Conservation (phyloP, 2,888 invertebrate species). For the Norana najaformis region DNA sequence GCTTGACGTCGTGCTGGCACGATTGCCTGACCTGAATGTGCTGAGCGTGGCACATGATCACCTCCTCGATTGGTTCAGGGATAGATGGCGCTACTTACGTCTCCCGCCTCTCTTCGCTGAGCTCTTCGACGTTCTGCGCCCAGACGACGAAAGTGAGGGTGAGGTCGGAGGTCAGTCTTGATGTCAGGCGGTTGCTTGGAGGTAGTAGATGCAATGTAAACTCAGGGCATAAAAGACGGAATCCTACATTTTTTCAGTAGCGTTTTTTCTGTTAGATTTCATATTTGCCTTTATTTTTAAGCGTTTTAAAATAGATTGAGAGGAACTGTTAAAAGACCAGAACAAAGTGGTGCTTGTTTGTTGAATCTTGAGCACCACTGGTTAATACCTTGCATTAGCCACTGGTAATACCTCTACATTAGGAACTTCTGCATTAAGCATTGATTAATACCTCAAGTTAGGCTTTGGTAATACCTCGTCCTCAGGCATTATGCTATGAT, state of each 20-base stretch:
- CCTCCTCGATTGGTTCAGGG: conserved; percentile 80
- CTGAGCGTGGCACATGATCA: conserved; percentile 82
- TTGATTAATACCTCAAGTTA: neutral
- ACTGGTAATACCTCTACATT: neutral
- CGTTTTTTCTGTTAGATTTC: neutral
- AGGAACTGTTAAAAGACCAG: neutral
- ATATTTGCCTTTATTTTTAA: neutral
- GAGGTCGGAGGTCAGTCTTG: neutral
- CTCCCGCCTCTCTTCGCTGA: conserved; percentile 92
- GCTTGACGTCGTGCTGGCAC: conserved; percentile 67
- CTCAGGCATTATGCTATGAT: neutral
- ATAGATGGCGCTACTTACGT: conserved; percentile 73
- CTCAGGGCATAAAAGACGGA: neutral
- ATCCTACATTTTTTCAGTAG: neutral
- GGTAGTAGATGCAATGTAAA: neutral
- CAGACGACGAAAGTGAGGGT: conserved; percentile 34
- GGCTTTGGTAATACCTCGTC: neutral
- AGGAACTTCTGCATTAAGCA: neutral
- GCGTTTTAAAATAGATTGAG: no score
- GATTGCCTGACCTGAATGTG: conserved; percentile 75
- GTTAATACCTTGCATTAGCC: neutral
- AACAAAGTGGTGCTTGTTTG: neutral
- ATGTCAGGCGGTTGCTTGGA: neutral
- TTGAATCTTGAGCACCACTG: neutral
- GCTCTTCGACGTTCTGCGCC: conserved; percentile 82